Evolutionary conservation across 2,797 vertebrate genomes (phyloP).

Genomic region (Protonibea diacanthus): DNA sequence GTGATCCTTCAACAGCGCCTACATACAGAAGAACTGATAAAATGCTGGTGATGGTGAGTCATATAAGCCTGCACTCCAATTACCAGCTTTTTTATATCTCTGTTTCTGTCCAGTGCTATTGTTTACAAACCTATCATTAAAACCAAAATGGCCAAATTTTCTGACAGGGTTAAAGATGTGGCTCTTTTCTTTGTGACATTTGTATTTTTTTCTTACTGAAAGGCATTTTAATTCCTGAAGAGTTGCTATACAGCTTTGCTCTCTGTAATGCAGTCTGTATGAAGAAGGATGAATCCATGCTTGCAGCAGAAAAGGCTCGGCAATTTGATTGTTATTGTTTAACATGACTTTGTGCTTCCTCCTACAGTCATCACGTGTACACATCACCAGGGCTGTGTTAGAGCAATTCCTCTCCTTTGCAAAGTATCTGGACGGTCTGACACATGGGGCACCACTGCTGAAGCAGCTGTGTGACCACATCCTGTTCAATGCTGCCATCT

Average conservation of each 20-base stretch:
- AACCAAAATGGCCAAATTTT: background rate
- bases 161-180: background rate
- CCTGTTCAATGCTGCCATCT: constrained; percentile 90
- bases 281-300: background rate
- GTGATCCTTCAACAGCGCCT: constrained; percentile 12
- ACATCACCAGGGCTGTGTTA: constrained; percentile 95
- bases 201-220: background rate
- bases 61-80: background rate
- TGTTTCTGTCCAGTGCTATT: background rate
- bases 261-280: constrained; percentile 1
- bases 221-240: background rate
- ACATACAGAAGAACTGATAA: background rate
- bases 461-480: constrained; percentile 92
- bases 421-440: constrained; percentile 97
- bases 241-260: background rate
- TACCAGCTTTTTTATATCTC: background rate
- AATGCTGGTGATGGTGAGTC: constrained; percentile 5
- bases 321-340: constrained; percentile 7
- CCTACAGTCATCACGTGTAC: constrained; percentile 92
- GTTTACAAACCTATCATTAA: constrained; percentile 1
- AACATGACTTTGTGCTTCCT: constrained; percentile 30
- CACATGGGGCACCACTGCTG: constrained; percentile 94
- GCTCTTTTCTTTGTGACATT: background rate
- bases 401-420: constrained; percentile 98
- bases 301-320: background rate